Base-by-base conservation (phyloP, 53 echinoderm and acorn worm genomes). In the Crossaster papposus region DNA sequence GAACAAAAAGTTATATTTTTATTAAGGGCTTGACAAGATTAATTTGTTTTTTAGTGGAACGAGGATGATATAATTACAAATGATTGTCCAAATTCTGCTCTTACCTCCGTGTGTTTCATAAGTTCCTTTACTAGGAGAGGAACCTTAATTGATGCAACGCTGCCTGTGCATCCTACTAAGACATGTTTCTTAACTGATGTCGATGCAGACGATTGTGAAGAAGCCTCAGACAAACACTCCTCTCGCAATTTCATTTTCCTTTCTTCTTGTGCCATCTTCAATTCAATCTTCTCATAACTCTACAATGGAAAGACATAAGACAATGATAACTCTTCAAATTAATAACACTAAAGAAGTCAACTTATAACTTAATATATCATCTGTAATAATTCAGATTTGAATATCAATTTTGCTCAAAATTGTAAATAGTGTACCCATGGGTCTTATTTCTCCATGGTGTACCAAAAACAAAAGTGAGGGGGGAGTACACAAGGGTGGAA, bases 91-190 rank as follows among this genome's bases (percentile, higher is more conserved):
- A 72, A 30, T 71, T 36, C 18, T 75, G 20, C 28, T 64, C 93
- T 96, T 85, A 97, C 98, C 79, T 93, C 79, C 14, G 72, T 79
- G 36, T 88, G 74, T 31, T 82, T 80, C 37, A 91, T 44, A 20
- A 96, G 90, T 77, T 96, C 89, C 63, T 81, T 31, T 33, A 96
- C 92, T 14, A 99, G 75, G 23, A 70, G 78, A 70, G 96, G 96
- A 11, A 99, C 79, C 68, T 96, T 99, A 36, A 99, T 90, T 6
- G 96, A 90, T 10, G 99, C 99, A 20, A 99, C 96, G 82, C 99
- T 99, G 36, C 99, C 99, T 23, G 99, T 96, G 79, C 94, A 96
- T 15, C 99, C 99, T 53, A 99, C 22, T 36, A 99, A 63, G 1
- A 99, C 83, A 23, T 90, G 91, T 6, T 64, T 31, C 44, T 53